phyloP scores from a whole-genome alignment of 30 jellyfish, hydroid and myxozoan genomes.

The Chrysaora quinquecirrha region DNA sequence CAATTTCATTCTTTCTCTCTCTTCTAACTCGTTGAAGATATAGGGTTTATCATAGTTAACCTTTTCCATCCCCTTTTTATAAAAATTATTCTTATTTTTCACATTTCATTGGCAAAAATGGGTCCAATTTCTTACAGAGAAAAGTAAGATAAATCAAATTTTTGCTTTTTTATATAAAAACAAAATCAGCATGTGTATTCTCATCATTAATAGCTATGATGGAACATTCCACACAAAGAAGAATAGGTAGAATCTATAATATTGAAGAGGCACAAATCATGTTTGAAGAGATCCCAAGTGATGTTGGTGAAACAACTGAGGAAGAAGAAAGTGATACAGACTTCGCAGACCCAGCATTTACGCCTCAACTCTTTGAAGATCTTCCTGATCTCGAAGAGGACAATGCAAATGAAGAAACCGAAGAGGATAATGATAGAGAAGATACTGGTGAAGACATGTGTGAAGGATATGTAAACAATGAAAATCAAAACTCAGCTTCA shows the following conservation, averaged over 20 bases:
- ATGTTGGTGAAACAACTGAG: background rate
- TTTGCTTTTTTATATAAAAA: background rate
- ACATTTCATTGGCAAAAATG: constrained; percentile 9
- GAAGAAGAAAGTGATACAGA: constrained; percentile 15
- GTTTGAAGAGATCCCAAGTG: constrained; percentile 10
- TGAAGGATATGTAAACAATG: constrained; percentile 6
- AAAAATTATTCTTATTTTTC: constrained; percentile 7
- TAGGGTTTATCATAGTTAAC: constrained; percentile 1
- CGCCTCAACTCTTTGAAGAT: constrained; percentile 5
- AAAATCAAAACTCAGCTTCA: background rate
- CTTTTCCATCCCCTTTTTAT: constrained; percentile 3
- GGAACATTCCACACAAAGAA: constrained; percentile 14
- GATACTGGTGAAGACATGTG: constrained; percentile 8
- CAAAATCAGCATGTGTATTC: background rate
- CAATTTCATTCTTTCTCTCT: constrained; percentile 1
- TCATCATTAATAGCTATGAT: constrained; percentile 3
- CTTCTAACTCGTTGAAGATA: constrained; percentile 4
- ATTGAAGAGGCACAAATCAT: constrained; percentile 7
- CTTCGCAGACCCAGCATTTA: background rate
- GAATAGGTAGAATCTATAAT: constrained; percentile 1
- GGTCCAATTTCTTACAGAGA: background rate
- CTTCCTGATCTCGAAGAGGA: constrained; percentile 16
- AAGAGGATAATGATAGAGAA: constrained; percentile 20
- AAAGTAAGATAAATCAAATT: constrained; percentile 1
- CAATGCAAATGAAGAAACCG: constrained; percentile 6